Evolutionary conservation across 2,113 vertebrate species (phyloP), one percentile per base, ranked within the genome.

Genomic region (Todiramphus saurophagus): DNA sequence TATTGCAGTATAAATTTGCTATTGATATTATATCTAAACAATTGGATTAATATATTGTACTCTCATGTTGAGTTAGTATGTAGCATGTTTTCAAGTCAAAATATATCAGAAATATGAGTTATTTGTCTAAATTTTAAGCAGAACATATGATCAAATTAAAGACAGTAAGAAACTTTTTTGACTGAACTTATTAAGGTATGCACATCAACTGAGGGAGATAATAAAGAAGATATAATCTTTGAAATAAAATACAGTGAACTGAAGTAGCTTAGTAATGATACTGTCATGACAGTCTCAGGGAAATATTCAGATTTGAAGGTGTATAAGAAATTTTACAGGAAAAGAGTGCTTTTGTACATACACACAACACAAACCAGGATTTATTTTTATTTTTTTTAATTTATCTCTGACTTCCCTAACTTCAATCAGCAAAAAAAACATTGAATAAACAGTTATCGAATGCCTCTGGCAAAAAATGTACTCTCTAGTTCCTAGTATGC

Each of bases 361-460:
- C 7, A 48, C 7, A 48, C 2, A 39, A 46, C 55, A 84, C 16
- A 67, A 72, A 48, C 43, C 15, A 43, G 14, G 82, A 79, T 87
- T 97, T 91, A 87, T 97, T 91, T 88, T 53, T 46, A 19, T 46
- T 46, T 37, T 37, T 37, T 37, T 37, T 37, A 37, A 37, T 37
- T 37, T 9, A 37, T 37, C 37, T 87, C 92, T 95, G 88, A 46
- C 51, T 88, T 96, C 35, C 23, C 15, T 78, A 77, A 67, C 50
- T 94, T 96, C 89, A 96, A 73, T 95, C 89, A 95, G 44, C 75
- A 64, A 18, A 66, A 97, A 96, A 96, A 95, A 3, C 44, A 46
- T 37, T 95, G 93, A 94, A 89, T 90, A 93, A 97, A 95, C 66
- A 96, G 62, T 89, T 96, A 90, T 91, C 78, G 96, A 97, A 97